Percentiles rank a stretch among this genome's conserved stretches.
phyloP scores from a whole-genome alignment of 2,888 invertebrate genomes.

The Parnassius mnemosyne region DNA sequence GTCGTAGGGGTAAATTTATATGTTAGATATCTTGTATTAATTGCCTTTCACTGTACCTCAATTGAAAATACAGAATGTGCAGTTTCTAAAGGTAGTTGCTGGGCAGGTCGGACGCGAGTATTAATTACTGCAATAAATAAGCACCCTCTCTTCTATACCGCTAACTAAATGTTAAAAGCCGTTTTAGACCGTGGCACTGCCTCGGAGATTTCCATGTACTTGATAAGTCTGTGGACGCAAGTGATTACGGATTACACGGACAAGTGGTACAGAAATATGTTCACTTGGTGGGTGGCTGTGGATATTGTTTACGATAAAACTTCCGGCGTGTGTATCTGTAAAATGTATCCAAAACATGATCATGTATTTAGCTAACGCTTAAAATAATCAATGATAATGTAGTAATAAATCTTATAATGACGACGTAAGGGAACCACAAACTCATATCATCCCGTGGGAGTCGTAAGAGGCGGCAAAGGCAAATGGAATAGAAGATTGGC shows the following conservation, averaged over 20 bases:
- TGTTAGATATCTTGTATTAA: neutral
- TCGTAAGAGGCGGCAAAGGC: too few relatives aligned
- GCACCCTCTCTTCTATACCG: constrained; percentile 17
- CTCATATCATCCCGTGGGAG: too few relatives aligned
- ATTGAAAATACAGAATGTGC: neutral
- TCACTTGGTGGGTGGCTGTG: constrained; percentile 16
- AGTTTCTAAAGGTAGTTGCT: constrained; percentile 4
- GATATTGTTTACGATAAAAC: constrained; percentile 7
- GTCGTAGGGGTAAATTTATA: too few relatives aligned
- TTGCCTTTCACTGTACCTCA: neutral
- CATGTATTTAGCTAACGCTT: too few relatives aligned
- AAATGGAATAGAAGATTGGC: too few relatives aligned
- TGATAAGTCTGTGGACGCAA: constrained; percentile 20
- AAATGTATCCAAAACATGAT: neutral
- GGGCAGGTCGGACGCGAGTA: constrained; percentile 8
- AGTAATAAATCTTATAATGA: too few relatives aligned
- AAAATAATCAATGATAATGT: too few relatives aligned
- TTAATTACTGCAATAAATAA: constrained; percentile 24
- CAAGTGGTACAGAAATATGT: constrained; percentile 18
- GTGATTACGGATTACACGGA: constrained; percentile 21
- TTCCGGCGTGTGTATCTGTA: neutral
- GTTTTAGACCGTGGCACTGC: neutral
- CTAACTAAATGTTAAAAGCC: constrained; percentile 23
- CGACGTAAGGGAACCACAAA: too few relatives aligned
- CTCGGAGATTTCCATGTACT: constrained; percentile 21